phyloP scores from a whole-genome alignment of 2,797 vertebrate species.

The Lutjanus argentimaculatus region DNA sequence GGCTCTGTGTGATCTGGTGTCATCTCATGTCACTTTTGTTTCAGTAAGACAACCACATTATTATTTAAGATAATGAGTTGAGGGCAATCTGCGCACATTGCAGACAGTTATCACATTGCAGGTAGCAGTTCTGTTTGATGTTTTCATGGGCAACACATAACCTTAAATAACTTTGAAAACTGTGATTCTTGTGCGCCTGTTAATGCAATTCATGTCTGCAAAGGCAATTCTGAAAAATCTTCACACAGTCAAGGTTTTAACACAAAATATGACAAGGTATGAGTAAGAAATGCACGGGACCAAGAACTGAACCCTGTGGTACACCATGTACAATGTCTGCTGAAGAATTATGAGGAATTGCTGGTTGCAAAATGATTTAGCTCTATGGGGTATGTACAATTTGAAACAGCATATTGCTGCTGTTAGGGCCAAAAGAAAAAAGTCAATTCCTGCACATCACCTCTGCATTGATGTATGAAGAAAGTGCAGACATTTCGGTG shows the following conservation, averaged over 20 bases:
- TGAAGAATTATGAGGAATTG: background rate
- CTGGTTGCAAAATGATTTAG: background rate
- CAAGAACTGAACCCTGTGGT: background rate
- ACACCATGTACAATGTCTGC: background rate
- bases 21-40: background rate
- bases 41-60: background rate
- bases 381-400: no score
- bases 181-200: background rate
- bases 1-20: no score
- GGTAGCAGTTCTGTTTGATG: background rate
- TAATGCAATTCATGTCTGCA: background rate
- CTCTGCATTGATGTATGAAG: no score
- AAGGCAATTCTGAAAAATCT: background rate
- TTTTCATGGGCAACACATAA: background rate
- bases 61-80: background rate
- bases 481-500: no score
- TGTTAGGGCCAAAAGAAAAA: no score
- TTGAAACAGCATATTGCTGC: no score
- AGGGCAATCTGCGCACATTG: background rate
- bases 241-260: background rate
- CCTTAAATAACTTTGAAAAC: background rate
- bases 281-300: fast-evolving
- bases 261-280: background rate
- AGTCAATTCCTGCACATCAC: no score
- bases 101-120: background rate